A percentile compares a stretch with the other conserved stretches of the same genome.
Evolutionary conservation across 1,140 invertebrate species (phyloP).

Genomic region (Phymorhynchus buccinoides): DNA sequence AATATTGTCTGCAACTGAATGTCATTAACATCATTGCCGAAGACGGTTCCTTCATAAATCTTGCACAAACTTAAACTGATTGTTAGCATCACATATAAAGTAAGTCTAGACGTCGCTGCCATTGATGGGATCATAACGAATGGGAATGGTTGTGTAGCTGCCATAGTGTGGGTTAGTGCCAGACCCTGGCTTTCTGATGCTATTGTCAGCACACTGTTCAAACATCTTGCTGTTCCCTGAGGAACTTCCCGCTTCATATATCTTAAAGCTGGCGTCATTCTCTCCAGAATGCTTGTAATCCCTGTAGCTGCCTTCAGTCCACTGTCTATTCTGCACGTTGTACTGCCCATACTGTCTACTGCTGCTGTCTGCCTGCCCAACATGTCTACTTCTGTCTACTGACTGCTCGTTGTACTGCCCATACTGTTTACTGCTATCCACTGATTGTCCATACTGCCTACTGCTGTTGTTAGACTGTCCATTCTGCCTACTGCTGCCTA

Average conservation of each 20-base stretch:
- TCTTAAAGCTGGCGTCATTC: background rate
- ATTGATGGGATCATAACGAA: slow-evolving; percentile 52
- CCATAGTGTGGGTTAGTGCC: slow-evolving; percentile 1
- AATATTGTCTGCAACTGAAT: too few relatives aligned
- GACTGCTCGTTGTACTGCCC: background rate
- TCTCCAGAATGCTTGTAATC: background rate
- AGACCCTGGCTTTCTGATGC: background rate
- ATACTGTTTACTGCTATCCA: background rate
- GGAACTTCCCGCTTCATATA: too few relatives aligned
- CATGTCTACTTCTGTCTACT: too few relatives aligned
- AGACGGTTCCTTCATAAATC: too few relatives aligned
- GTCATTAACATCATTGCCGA: too few relatives aligned
- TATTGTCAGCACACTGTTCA: background rate
- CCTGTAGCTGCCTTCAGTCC: background rate
- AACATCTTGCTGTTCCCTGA: background rate
- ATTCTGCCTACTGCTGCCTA: too few relatives aligned
- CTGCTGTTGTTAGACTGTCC: too few relatives aligned
- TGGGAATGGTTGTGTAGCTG: slow-evolving; percentile 26
- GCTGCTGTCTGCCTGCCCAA: too few relatives aligned
- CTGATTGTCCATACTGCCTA: background rate
- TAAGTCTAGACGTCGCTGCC: slow-evolving; percentile 69
- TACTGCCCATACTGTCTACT: background rate
- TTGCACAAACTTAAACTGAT: too few relatives aligned
- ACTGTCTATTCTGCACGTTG: background rate
- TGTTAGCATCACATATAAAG: background rate